phyloP scores from a whole-genome alignment of 2,797 vertebrate species.

The Sebastes itinus region DNA sequence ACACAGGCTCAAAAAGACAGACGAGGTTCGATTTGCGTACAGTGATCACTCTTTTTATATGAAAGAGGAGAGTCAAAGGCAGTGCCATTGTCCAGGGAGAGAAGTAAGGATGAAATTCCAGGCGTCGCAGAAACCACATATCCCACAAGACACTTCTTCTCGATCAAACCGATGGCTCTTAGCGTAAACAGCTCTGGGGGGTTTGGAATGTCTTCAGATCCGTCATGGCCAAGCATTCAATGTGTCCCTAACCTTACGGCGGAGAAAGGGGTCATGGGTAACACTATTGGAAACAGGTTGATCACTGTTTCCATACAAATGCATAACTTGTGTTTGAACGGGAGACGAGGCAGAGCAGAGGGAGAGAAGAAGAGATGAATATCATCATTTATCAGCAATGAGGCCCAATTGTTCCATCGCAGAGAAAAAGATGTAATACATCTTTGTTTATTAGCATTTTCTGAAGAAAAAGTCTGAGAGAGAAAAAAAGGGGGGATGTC shows the following conservation, averaged over 20 bases:
- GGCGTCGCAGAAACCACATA: constrained; percentile 51
- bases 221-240: constrained; percentile 50
- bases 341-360: constrained; percentile 5
- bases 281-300: constrained; percentile 68
- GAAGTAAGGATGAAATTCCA: constrained; percentile 36
- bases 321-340: constrained; percentile 19
- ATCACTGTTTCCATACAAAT: constrained; percentile 34
- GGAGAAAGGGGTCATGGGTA: constrained; percentile 47
- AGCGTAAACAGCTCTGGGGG: constrained; percentile 67
- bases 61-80: constrained; percentile 25
- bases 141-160: constrained; percentile 57
- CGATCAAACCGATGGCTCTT: constrained; percentile 39
- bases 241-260: constrained; percentile 64
- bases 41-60: constrained; percentile 28
- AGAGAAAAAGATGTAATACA: constrained; percentile 36
- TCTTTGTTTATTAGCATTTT: constrained; percentile 61
- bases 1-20: constrained; percentile 28
- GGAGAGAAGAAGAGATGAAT: constrained; percentile 35
- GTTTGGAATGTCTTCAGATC: constrained; percentile 69
- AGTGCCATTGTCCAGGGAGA: constrained; percentile 17
- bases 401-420: constrained; percentile 24
- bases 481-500: background rate
- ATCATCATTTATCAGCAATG: constrained; percentile 51
- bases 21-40: constrained; percentile 11
- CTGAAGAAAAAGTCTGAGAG: constrained; percentile 2